Percentiles rank a stretch among this genome's conserved stretches.
These are phyloP conservation scores for Bursaphelenchus mucronatus DNA, from an alignment of 1,140 invertebrate genomes.

Conservation along the genomic window DNA sequence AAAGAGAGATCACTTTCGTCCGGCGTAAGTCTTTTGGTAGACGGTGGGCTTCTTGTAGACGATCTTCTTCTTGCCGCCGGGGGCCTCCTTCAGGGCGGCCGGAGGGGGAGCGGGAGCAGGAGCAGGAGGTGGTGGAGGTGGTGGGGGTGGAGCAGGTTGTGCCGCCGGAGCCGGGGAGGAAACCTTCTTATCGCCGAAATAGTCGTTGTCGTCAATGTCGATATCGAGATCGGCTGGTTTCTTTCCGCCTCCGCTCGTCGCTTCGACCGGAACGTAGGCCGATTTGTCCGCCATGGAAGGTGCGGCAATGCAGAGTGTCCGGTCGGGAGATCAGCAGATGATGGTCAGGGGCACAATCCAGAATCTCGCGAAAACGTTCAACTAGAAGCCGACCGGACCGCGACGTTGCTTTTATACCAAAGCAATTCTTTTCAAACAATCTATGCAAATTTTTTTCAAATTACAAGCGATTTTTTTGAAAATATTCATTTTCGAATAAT, in stretches of 20 bases:
- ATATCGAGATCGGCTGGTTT: conserved; percentile 25
- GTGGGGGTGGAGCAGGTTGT: conserved; percentile 8
- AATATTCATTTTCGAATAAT: neutral
- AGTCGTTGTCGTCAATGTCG: conserved; percentile 27
- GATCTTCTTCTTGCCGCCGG: conserved; percentile 6
- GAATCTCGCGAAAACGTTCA: too few relatives aligned
- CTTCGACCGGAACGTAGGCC: conserved; percentile 26
- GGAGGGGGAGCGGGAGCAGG: conserved; percentile 13
- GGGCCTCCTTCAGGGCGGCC: neutral
- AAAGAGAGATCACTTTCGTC: neutral
- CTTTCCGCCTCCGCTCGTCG: conserved; percentile 6
- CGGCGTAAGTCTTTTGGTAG: conserved; percentile 29
- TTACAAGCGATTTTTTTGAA: too few relatives aligned
- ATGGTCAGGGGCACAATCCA: too few relatives aligned
- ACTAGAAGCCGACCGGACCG: too few relatives aligned
- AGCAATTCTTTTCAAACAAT: too few relatives aligned
- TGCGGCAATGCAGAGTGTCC: too few relatives aligned
- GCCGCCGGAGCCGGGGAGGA: conserved; percentile 6
- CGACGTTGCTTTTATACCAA: too few relatives aligned
- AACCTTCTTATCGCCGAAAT: conserved; percentile 16
- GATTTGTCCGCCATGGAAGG: conserved; percentile 23
- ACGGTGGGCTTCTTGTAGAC: conserved; percentile 15
- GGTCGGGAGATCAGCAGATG: too few relatives aligned
- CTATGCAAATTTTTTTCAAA: too few relatives aligned
- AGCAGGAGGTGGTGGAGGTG: conserved; percentile 8